Base-by-base conservation (phyloP, 2,888 invertebrate genomes). In the Gisinianus flammeolus region DNA sequence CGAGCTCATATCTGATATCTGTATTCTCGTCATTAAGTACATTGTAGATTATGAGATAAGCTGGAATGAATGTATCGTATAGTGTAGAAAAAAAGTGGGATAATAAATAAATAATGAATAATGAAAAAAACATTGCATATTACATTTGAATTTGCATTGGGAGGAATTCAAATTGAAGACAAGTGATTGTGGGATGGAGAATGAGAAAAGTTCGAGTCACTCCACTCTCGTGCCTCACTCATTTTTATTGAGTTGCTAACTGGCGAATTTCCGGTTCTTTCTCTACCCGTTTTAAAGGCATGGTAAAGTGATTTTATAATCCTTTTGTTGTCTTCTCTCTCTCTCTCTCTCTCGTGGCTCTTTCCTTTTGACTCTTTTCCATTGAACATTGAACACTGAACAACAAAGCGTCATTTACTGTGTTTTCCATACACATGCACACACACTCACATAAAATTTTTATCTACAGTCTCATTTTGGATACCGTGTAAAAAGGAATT, bases 251-350 rank as follows among this genome's bases (percentile, higher is more conserved):
- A 76, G 26, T 67, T 68, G 30, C 16, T 76, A 76, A 76, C 58
- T 52, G 56, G 69, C 58, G 76, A 69, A 76, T 76, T 76, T 76
- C 76, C 76, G 68, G 76, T 62, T 62, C 52, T 68, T 76, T 68
- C 35, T 76, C 26, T 26, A 3, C 5, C 22, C 56, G 16, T 6
- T 22, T 62, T 44, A 44, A 62, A 24, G 24, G 62, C 62, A 26
- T 62, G 62, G 62, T 22, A 62, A 62, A 26, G 12, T 26, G 26
- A 62, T 62, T 62, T 22, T 28, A 24, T 62, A 6, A 28, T 62
- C 16, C 62, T 28, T 62, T 62, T 62, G 62, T 62, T 26, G 26
- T 62, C 62, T 54, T 54, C n/a, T 44, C 44, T 19, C 6, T 44
- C 44, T 16, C 3, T 44, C 44, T 16, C 3, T 44, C 19, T 44